Evolutionary conservation across 2,888 invertebrate species (phyloP), one percentile per base, ranked within the genome.

Genomic region (Dasypogon diadema): DNA sequence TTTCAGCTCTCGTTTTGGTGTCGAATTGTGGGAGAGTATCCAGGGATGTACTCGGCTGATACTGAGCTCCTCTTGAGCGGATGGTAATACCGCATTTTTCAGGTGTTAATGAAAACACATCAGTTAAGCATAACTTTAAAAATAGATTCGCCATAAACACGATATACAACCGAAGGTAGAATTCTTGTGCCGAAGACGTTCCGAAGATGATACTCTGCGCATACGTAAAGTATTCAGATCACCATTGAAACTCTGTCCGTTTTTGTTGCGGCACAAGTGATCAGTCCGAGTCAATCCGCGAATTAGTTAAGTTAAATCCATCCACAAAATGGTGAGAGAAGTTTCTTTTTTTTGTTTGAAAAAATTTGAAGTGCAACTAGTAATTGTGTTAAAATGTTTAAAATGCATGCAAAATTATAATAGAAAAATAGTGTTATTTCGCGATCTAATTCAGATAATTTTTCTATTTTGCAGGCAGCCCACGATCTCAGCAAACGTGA

Each of bases 401-500:
- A 22, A 55, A 42, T 73, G 37, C 10, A 34, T 12, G 6, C 6
- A 74, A 56, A 42, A 42, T 46, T 37, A 12, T 2, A 30, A 56
- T 10, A 56, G 2, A 42, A 5, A 42, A 34, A 22, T 12, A 55
- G 37, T 48, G 46, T 5, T 63, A 70, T 74, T 58, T 37, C 16
- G 24, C 42, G 68, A 75, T 75, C 78, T 80, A 79, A 73, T 73
- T 30, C n/a, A 24, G 24, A 21, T 30, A 79, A 76, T 79, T 78
- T 81, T 81, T 77, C 77, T 79, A 76, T 87, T 87, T 91, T 90
- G 84, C 90, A 94, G 94, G 93, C 65, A 65, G 65, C 93, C 84
- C 85, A 70, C 88, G 93, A 95, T 89, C 91, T 95, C 87, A 92
- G 91, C 89, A 92, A 92, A 88, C 92, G 91, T 89, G 95, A 95